Conservation (phyloP, 2,888 invertebrate species). For the Leistus spinibarbis region DNA sequence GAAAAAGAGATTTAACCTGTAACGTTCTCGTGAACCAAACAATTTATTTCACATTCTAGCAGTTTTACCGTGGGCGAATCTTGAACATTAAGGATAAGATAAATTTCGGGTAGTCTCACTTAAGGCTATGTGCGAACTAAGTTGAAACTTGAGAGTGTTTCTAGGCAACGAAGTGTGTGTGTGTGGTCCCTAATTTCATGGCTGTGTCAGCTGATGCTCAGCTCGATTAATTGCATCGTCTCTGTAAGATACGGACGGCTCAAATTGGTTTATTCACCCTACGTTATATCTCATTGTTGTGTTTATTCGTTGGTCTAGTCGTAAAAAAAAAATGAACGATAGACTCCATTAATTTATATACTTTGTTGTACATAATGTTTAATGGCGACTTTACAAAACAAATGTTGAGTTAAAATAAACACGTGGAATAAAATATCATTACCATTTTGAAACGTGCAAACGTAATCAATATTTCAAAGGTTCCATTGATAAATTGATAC, state of each 20-base stretch:
- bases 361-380: neutral
- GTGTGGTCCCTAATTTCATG: neutral
- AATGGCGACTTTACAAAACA: too few species aligned
- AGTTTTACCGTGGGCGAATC: neutral
- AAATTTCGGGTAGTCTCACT: neutral
- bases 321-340: neutral
- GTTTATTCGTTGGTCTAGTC: neutral
- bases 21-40: too few species aligned
- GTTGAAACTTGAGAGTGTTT: too few species aligned
- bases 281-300: too few species aligned
- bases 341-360: neutral
- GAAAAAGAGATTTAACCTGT: too few species aligned
- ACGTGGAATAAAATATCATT: too few species aligned
- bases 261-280: neutral
- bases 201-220: neutral
- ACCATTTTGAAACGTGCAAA: too few species aligned
- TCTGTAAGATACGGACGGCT: neutral
- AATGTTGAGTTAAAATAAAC: too few species aligned
- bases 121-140: neutral
- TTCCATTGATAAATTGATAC: too few species aligned
- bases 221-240: neutral
- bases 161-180: neutral
- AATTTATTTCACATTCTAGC: neutral
- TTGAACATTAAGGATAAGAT: neutral
- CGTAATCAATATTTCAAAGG: too few species aligned